These are phyloP conservation scores for Salvelinus sp. DNA, from an alignment of 2,113 vertebrate species.

Conservation along the genomic window DNA sequence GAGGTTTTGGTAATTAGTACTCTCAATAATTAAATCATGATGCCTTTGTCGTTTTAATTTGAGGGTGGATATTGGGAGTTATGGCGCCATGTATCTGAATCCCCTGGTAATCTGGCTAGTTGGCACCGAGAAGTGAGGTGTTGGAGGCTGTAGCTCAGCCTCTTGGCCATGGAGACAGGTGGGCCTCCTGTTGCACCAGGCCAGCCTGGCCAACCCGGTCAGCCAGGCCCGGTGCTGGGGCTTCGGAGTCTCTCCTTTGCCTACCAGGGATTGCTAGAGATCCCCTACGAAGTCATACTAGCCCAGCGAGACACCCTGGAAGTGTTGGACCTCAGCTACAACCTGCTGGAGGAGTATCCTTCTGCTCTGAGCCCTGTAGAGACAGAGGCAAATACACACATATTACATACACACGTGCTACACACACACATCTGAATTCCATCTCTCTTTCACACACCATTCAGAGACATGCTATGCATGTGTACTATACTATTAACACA, in stretches of 20 bases:
- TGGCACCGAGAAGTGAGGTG: slow-evolving; percentile 9
- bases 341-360: slow-evolving; percentile 78
- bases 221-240: slow-evolving; percentile 11
- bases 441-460: not conserved
- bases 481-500: not conserved
- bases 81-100: slow-evolving; percentile 37
- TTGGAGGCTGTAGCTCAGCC: slow-evolving; percentile 15
- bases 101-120: slow-evolving; percentile 11
- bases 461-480: not conserved
- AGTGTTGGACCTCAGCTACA: slow-evolving; percentile 77
- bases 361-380: slow-evolving; percentile 23
- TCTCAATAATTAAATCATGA: not conserved
- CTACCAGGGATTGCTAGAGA: slow-evolving; percentile 70
- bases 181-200: not conserved
- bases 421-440: not conserved
- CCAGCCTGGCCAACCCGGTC: slow-evolving; percentile 24
- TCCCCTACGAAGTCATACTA: slow-evolving; percentile 71
- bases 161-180: slow-evolving; percentile 50
- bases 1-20: not conserved
- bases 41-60: slow-evolving; percentile 1
- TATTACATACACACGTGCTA: not conserved
- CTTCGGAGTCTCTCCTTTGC: slow-evolving; percentile 72
- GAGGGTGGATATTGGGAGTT: slow-evolving; percentile 25
- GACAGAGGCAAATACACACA: not conserved
- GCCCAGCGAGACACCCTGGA: slow-evolving; percentile 62